Conservation (phyloP, 92 coral and sea anemone species). For the Isaurus tuberculatus region DNA sequence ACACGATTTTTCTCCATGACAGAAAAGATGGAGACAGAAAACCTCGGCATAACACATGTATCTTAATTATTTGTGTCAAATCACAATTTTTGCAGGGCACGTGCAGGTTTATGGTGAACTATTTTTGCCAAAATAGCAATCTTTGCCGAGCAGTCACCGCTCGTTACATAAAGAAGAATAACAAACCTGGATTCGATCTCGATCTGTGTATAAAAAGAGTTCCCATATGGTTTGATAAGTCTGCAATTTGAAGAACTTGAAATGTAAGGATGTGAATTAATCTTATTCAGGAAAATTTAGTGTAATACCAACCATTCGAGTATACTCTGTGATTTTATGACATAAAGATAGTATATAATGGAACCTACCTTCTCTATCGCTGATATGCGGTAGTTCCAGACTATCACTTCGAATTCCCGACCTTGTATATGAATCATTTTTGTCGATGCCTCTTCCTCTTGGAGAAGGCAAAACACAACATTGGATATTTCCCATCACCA, state of each 20-base stretch:
- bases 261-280: neutral
- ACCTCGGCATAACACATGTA: no score
- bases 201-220: constrained; percentile 92
- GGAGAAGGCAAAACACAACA: constrained; percentile 98
- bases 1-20: no score
- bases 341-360: neutral
- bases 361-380: constrained; percentile 95
- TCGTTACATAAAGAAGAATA: neutral
- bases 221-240: constrained; percentile 96
- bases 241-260: constrained; percentile 54
- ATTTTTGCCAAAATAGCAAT: neutral
- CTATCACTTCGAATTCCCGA: constrained; percentile 73
- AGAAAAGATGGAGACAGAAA: no score
- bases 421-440: constrained; percentile 83
- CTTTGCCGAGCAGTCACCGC: neutral
- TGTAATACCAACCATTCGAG: no score
- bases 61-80: no score
- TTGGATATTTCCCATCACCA: constrained; percentile 91
- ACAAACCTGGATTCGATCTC: constrained; percentile 58
- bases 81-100: constrained; percentile 10
- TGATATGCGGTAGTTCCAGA: constrained; percentile 94
- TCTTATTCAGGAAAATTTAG: no score
- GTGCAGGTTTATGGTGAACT: constrained; percentile 3
- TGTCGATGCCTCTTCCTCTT: constrained; percentile 76
- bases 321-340: neutral